Evolutionary conservation across 2,113 vertebrate genomes (phyloP).

Genomic region (Mixornis gularis): DNA sequence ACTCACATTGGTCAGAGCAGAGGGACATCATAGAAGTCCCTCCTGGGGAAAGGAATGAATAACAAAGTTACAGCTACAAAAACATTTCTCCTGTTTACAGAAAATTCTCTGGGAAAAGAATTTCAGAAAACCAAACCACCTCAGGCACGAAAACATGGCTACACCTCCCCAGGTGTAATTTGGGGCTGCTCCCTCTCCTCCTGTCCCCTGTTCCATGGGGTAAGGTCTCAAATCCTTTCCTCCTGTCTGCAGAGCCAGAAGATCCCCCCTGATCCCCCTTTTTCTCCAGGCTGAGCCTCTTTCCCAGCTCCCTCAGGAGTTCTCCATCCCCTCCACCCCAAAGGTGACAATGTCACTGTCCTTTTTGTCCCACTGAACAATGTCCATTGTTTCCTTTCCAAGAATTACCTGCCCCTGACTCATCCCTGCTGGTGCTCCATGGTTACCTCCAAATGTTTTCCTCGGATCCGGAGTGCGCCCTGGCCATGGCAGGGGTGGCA

Average conservation of each 20-base stretch:
- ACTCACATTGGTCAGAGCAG: too few species aligned
- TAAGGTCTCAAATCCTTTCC: fast-evolving
- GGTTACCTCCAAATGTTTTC: neutral
- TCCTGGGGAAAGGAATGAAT: too few species aligned
- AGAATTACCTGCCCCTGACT: neutral
- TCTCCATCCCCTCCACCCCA: neutral
- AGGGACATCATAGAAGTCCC: too few species aligned
- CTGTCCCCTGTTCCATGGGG: neutral
- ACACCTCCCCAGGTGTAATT: neutral
- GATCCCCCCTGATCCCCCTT: neutral
- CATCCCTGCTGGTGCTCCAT: neutral
- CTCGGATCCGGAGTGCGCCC: neutral
- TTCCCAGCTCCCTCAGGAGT: neutral
- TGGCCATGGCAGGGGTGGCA: neutral
- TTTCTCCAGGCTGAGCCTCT: neutral
- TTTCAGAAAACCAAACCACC: too few species aligned
- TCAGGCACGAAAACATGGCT: too few species aligned
- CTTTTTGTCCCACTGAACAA: neutral
- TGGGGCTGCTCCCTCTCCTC: neutral
- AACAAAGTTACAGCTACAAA: too few species aligned
- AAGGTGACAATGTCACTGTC: fast-evolving
- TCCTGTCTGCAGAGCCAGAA: neutral
- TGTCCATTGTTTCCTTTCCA: neutral
- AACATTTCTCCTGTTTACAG: too few species aligned
- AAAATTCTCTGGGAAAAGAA: too few species aligned